Conservation (phyloP, 2,113 vertebrate species). For the Amphilophus citrinellus region DNA sequence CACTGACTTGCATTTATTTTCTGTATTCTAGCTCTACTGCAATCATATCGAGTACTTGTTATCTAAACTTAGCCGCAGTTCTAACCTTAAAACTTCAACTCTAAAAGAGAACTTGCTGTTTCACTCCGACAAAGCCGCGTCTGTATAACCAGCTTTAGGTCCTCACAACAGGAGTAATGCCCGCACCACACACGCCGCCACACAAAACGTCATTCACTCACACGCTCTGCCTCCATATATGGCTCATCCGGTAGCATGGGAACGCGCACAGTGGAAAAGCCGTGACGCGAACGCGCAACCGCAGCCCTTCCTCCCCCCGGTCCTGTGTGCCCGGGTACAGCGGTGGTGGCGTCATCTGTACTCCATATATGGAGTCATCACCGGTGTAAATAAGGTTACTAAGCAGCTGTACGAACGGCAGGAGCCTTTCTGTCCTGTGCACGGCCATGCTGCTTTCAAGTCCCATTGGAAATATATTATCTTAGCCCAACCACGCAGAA, state of each 20-base stretch:
- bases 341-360: slow-evolving; percentile 60
- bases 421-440: slow-evolving; percentile 41
- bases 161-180: neutral
- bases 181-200: neutral
- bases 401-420: slow-evolving; percentile 47
- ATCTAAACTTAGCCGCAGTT: fast-evolving
- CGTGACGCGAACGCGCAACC: slow-evolving; percentile 71
- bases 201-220: slow-evolving; percentile 50
- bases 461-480: neutral
- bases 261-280: slow-evolving; percentile 77
- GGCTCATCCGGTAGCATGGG: slow-evolving; percentile 74
- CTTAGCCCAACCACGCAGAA: neutral
- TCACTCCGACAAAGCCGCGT: neutral
- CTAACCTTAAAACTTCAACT: neutral
- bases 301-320: slow-evolving; percentile 4
- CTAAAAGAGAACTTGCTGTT: neutral
- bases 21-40: neutral
- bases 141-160: neutral
- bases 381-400: slow-evolving; percentile 66
- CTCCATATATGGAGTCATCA: slow-evolving; percentile 78
- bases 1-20: neutral
- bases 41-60: neutral
- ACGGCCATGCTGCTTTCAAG: slow-evolving; percentile 19
- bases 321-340: slow-evolving; percentile 6
- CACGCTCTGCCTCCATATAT: slow-evolving; percentile 68